phyloP scores from a whole-genome alignment of 2,888 invertebrate genomes.

The Hoplodrina ambigua region DNA sequence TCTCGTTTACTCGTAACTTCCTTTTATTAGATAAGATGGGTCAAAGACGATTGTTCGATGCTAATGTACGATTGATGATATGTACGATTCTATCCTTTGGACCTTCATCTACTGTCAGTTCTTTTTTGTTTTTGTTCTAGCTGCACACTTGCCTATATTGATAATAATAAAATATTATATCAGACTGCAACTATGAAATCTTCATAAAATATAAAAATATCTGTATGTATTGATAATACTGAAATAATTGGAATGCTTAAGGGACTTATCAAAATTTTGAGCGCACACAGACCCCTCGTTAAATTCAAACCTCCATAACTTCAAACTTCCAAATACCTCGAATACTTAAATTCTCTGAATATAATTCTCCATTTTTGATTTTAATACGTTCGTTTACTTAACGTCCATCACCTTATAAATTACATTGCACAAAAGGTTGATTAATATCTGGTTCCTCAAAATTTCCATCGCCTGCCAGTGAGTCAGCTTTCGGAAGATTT shows the following conservation, averaged over 20 bases:
- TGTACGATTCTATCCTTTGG: not conserved
- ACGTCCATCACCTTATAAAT: conserved; percentile 7
- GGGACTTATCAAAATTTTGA: not conserved
- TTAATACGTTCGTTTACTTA: conserved; percentile 19
- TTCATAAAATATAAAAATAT: not conserved
- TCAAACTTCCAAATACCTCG: not conserved
- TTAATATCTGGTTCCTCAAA: conserved; percentile 18
- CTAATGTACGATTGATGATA: too few relatives aligned
- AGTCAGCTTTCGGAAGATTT: conserved; percentile 35
- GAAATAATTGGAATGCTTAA: not conserved
- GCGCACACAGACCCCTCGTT: not conserved
- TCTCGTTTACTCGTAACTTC: not conserved
- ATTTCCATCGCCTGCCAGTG: conserved; percentile 23
- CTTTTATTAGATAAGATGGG: not conserved
- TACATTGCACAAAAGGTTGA: conserved; percentile 23
- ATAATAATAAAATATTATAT: too few relatives aligned
- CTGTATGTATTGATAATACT: not conserved
- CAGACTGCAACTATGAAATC: not conserved
- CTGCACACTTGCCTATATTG: too few relatives aligned
- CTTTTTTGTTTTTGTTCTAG: not conserved
- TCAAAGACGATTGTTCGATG: not conserved
- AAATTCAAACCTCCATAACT: not conserved
- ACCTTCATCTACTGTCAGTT: not conserved
- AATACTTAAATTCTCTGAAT: not conserved
- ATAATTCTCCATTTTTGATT: not conserved